A percentile compares a stretch with the other conserved stretches of the same genome.
These are phyloP conservation scores for Chitala chitala DNA, from an alignment of 2,113 vertebrate species.

Conservation along the genomic window DNA sequence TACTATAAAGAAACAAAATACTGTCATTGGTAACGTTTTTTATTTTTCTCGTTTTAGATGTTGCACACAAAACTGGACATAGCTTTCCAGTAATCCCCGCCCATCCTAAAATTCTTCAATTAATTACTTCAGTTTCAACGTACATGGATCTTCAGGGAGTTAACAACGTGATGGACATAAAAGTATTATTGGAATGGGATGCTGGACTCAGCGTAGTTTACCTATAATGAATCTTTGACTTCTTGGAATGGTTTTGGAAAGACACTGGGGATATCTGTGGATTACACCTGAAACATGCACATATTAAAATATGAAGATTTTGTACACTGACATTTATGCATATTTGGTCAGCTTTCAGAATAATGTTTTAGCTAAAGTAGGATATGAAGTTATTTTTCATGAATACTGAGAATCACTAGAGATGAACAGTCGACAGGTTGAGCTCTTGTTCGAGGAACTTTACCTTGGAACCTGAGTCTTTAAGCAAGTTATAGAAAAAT, in stretches of 20 bases:
- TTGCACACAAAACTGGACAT: constrained; percentile 38
- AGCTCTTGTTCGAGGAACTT: background rate
- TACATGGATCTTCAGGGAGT: constrained; percentile 29
- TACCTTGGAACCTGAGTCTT: background rate
- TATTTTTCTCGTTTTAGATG: constrained; percentile 44
- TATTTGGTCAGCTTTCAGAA: background rate
- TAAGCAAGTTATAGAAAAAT: constrained; percentile 5
- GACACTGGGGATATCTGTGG: background rate
- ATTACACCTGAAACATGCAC: background rate
- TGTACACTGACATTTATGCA: background rate
- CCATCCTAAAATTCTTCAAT: constrained; percentile 51
- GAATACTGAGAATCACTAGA: background rate
- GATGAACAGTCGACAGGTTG: constrained; percentile 6
- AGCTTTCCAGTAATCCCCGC: constrained; percentile 25
- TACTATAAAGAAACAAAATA: too few relatives aligned
- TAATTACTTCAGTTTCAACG: constrained; percentile 41
- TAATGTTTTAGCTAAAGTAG: background rate
- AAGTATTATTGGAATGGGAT: constrained; percentile 30
- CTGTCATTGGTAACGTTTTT: constrained; percentile 3
- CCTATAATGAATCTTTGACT: constrained; percentile 12
- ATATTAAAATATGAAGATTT: constrained; percentile 8
- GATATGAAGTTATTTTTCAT: constrained; percentile 10
- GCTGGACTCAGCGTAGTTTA: constrained; percentile 41
- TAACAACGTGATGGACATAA: constrained; percentile 56
- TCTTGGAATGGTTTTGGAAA: background rate